Base-by-base conservation (phyloP, 2,888 invertebrate genomes). In the Cephus rjabovi region DNA sequence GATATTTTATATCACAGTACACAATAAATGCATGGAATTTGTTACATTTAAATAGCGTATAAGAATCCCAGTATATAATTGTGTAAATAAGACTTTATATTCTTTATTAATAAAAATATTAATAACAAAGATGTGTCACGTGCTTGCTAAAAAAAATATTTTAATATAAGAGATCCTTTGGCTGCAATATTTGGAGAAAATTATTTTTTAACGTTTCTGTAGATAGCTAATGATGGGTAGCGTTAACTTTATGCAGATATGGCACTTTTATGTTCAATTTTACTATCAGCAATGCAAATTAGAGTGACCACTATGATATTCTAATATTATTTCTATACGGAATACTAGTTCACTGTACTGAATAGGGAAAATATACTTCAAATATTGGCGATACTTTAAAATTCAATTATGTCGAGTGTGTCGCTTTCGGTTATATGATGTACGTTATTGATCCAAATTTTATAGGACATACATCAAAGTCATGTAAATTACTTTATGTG, bases 1-100 rank as follows among this genome's bases (percentile, higher is more conserved):
- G 70, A 83, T 81, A 75, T 74, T 81, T 76, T 79, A 75, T 85
- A 86, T 85, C 86, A 86, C 86, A 86, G 83, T 83, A 82, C 80
- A 79, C 79, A 82, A 83, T 80, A 79, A 82, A 84, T 83, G 76
- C 78, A 79, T 75, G 37, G 76, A 69, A 71, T 75, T 31, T 12
- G 12, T 30, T 56, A 15, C 12, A 56, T 56, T 31, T 75, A 75
- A 75, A 75, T 56, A 56, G 23, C 23, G 56, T 56, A 56, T 23
- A 56, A 56, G 56, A 56, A 40, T 23, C 6, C 23, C 23, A 56
- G 23, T 56, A 56, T 40, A 40, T 56, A 56, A 56, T 56, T 73
- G 31, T 75, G 12, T 68, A 77, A 76, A 76, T 75, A 23, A 34
- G 37, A 76, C 71, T n/a, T 15, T 82, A 77, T 56, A 68, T 76